Evolutionary conservation across 2,888 invertebrate species (phyloP).

Genomic region (Lottia scabra): DNA sequence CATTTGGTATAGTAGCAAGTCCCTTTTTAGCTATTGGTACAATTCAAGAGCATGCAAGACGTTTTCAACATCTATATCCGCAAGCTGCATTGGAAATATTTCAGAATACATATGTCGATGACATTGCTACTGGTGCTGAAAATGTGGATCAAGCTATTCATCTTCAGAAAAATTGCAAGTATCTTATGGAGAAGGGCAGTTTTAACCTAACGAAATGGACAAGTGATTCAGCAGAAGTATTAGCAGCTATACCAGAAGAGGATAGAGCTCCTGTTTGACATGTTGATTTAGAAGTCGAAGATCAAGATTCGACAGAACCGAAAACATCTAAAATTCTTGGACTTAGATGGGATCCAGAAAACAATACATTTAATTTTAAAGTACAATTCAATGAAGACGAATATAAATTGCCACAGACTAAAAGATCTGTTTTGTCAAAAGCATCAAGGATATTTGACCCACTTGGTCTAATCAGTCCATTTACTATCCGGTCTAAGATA

Average conservation of each 20-base stretch:
- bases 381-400: neutral
- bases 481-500: neutral
- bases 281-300: neutral
- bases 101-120: neutral
- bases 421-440: neutral
- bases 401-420: neutral
- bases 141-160: neutral
- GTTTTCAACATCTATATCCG: neutral
- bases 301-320: neutral
- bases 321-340: neutral
- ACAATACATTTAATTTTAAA: neutral
- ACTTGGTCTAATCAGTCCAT: neutral
- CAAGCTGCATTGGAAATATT: neutral
- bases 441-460: neutral
- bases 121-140: no score
- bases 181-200: neutral
- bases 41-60: neutral
- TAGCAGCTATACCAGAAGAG: neutral
- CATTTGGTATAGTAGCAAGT: neutral
- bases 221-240: neutral
- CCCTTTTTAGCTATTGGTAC: neutral
- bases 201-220: neutral
- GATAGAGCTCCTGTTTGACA: neutral
- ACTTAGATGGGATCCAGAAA: neutral
- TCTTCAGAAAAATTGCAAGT: neutral